A percentile compares a stretch with the other conserved stretches of the same genome.
Evolutionary conservation across 2,113 vertebrate species (phyloP).

Genomic region (Microtus oregoni): DNA sequence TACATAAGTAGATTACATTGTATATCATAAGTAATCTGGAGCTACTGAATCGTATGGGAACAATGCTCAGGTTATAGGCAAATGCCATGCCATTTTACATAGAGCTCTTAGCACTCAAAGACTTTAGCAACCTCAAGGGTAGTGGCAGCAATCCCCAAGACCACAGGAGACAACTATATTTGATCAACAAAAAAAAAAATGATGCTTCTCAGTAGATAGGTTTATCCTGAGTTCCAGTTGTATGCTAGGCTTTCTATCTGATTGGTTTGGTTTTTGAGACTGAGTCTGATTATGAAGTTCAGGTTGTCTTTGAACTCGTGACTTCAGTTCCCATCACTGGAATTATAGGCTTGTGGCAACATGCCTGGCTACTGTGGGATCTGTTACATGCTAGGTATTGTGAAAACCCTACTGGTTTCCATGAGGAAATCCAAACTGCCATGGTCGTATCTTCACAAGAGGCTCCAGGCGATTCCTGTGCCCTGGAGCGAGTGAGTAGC

Average conservation of each 20-base stretch:
- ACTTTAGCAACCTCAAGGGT: neutral
- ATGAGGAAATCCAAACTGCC: neutral
- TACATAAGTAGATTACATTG: neutral
- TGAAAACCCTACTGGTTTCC: neutral
- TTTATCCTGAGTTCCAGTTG: slow-evolving; percentile 29
- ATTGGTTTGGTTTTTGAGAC: neutral
- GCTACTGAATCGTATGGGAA: neutral
- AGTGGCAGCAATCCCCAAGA: neutral
- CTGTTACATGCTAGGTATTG: neutral
- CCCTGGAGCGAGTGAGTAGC: neutral
- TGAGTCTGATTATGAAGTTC: neutral
- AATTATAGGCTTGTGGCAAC: neutral
- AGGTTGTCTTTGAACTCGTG: neutral
- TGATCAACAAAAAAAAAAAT: neutral
- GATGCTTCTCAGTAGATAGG: neutral
- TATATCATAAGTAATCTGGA: neutral
- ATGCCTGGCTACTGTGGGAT: neutral
- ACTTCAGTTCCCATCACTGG: neutral
- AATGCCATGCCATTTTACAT: neutral
- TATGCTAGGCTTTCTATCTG: neutral
- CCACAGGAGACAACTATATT: neutral
- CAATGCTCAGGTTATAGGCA: neutral
- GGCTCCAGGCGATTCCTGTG: neutral
- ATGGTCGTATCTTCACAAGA: neutral
- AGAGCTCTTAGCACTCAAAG: neutral